Evolutionary conservation across 1,140 invertebrate species (phyloP), one percentile per base, ranked within the genome.

Genomic region (Pseudobourletiella spinata): DNA sequence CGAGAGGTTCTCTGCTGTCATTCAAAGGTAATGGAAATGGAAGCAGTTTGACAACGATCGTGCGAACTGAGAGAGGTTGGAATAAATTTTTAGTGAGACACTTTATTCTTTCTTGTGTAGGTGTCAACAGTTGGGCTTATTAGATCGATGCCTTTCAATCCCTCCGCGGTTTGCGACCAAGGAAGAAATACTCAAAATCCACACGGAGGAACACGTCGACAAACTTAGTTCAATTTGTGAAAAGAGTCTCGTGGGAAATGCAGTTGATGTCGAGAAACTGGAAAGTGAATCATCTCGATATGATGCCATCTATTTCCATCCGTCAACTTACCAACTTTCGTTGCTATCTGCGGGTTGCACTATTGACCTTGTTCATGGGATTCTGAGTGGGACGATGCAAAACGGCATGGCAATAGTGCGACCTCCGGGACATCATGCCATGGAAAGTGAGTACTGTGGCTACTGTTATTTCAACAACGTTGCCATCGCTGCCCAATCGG

Each of bases 391-490:
- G 3, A 78, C 82, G 70, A 74, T 90, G 1, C 84, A 87, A 72
- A 94, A 92, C 82, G 91, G 91, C 48, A 88, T 92, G 79, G 91
- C 90, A 18, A 77, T 86, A 57, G 74, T 86, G 6, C 78, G 83
- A 80, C 70, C 64, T 46, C 59, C 95, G 11, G 95, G 96, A 22
- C 96, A 99, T 79, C 96, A 99, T 82, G 95, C 95, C 2, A 93
- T 92, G 86, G 77, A 83, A 66, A 79, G 84, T 18, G 88, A 91
- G 73, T 91, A 85, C 61, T 89, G 87, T 77, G 95, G 95, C 18
- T 98, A 93, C 75, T 99, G 95, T 76, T 90, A 89, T 73, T 95
- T 97, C 70, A 99, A 99, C 74, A 99, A 98, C 77, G 92, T 95
- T 1, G 95, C 91, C 1, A 78, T 99, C 50, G 92, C 90, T 14